phyloP scores from a whole-genome alignment of 2,113 vertebrate species.

The Gracilinanus agilis region DNA sequence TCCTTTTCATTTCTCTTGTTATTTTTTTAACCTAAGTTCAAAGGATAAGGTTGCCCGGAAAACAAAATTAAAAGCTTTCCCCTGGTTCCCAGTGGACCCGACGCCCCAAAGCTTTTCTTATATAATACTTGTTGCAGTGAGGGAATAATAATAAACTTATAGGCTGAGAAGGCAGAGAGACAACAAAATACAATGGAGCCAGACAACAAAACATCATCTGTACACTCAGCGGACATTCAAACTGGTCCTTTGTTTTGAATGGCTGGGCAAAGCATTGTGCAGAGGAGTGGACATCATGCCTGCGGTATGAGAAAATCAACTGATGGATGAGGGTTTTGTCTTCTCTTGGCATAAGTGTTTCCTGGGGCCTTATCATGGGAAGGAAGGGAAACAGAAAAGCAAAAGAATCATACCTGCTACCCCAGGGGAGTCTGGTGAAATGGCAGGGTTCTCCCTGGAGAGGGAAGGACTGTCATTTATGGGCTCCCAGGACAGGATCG shows the following conservation, averaged over 20 bases:
- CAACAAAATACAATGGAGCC: neutral
- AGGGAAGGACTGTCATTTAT: too few species aligned
- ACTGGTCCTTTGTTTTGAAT: neutral
- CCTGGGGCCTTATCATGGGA: neutral
- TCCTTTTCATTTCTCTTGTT: neutral
- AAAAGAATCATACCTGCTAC: too few species aligned
- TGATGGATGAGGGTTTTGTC: neutral
- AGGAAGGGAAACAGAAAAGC: too few species aligned
- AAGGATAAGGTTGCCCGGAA: neutral
- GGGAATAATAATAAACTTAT: neutral
- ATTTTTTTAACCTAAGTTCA: neutral
- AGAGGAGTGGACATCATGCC: neutral
- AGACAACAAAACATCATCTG: neutral
- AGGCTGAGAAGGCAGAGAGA: neutral
- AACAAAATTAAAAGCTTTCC: neutral
- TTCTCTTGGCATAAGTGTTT: neutral
- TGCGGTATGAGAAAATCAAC: neutral
- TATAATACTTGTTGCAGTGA: neutral
- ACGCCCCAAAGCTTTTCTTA: neutral
- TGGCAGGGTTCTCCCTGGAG: too few species aligned
- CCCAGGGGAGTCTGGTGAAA: too few species aligned
- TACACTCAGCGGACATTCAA: neutral
- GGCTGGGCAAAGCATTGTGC: neutral
- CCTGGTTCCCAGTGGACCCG: neutral
- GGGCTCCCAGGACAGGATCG: too few species aligned